Evolutionary conservation across 2,888 invertebrate genomes (phyloP), one percentile per base, ranked within the genome.

Genomic region (Patella caerulea): DNA sequence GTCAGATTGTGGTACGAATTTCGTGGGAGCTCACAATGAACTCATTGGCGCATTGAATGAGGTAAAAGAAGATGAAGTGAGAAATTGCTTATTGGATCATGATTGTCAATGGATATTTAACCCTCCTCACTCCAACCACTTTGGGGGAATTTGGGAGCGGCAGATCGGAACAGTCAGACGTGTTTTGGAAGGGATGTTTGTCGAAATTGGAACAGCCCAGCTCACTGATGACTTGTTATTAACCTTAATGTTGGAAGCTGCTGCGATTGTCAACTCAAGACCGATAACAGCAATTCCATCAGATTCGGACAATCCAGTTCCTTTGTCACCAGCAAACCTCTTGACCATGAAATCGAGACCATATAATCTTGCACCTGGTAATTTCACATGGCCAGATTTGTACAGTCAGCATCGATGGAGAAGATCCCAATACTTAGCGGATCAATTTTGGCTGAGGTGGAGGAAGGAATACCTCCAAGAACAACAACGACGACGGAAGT

Each of bases 381-480:
- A 72, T 12, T 77, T 76, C 71, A 59, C 19, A 59, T 29, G 69
- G 24, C 77, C 72, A 52, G 72, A 79, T 56, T 34, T 77, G 15
- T 77, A 77, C 34, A 65, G 65, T 65, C 65, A 73, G 45, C 19
- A 19, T 53, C 77, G 73, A 17, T 77, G 77, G 77, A 73, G 71
- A 29, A 70, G 74, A 54, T 75, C 78, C 14, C 79, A 79, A 70
- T n/a, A 72, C 12, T 73, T 75, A 9, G 69, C 79, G 2, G 72
- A 79, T 55, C 55, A 34, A 45, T 79, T 79, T 54, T 79, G 77
- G 79, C 71, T 72, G 53, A 69, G 78, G n/a, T 79, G 79, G 79
- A 70, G 74, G 56, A 73, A 73, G 17, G 79, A 79, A 65, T 77
- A 54, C 65, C 72, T 79, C 24, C 69, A 59, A 12, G 19, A 55